phyloP scores from a whole-genome alignment of 1,140 invertebrate species.

The Arctopsyche grandis region DNA sequence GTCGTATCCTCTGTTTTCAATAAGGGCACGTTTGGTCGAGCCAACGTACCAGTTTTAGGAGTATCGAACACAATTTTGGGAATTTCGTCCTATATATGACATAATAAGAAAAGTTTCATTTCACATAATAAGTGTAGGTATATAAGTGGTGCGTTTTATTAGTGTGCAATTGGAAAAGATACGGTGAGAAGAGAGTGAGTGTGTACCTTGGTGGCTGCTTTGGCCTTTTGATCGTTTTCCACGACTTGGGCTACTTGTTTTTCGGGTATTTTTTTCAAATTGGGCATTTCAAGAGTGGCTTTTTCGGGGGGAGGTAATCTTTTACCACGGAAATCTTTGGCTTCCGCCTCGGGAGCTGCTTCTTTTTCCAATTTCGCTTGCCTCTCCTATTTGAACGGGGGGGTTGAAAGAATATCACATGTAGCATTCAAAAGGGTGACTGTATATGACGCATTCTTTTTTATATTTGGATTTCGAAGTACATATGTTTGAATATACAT shows the following conservation, averaged over 20 bases:
- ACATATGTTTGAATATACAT: too few relatives aligned
- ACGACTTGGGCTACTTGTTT: conserved; percentile 12
- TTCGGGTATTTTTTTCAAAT: conserved; percentile 43
- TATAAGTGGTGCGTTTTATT: too few relatives aligned
- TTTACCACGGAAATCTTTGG: conserved; percentile 28
- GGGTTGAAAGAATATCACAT: background rate
- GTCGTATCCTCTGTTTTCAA: conserved; percentile 35
- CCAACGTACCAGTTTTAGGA: conserved; percentile 41
- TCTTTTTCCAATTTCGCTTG: conserved; percentile 8
- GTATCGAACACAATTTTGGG: conserved; percentile 53
- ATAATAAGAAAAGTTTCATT: conserved; percentile 12
- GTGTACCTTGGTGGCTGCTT: conserved; percentile 68
- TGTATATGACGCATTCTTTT: too few relatives aligned
- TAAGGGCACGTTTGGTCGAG: conserved; percentile 10
- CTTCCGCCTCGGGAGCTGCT: background rate
- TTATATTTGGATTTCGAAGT: too few relatives aligned
- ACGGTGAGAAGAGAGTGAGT: conserved; percentile 53
- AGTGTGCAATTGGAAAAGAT: too few relatives aligned
- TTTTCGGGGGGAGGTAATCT: conserved; percentile 16
- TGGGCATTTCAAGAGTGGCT: conserved; percentile 14
- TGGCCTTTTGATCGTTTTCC: conserved; percentile 57
- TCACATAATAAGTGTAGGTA: too few relatives aligned
- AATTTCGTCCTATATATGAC: conserved; percentile 48
- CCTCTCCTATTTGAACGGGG: background rate
- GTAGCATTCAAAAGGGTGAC: too few relatives aligned